Base-by-base conservation (phyloP, 92 coral and sea anemone species). In the Hydrozoanthus gracilis region DNA sequence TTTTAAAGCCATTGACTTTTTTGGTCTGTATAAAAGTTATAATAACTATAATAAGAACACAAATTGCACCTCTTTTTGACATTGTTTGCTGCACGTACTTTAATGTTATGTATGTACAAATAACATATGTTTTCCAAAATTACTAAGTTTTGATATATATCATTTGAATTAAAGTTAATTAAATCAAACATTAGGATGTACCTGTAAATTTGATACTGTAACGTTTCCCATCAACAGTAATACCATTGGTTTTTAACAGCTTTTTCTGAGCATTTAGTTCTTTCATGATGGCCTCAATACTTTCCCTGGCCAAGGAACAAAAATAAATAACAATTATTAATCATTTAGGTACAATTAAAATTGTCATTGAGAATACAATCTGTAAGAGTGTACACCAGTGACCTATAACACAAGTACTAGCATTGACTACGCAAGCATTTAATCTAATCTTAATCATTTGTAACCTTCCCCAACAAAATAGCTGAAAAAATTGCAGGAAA, bases 211-310 rank as follows among this genome's bases (percentile, higher is more conserved):
- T 68, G 73, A 68, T 68, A 6, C 3, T 68, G 12, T 68, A 68
- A 68, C 39, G 73, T 68, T 13, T 68, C 4, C 73, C 73, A 68
- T 68, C 73, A 9, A 68, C 73, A 7, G 45, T 68, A 68, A 68
- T 68, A 27, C 73, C 73, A 20, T 3, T 2, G 20, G 73, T 6
- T 68, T 68, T 68, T 18, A 68, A 47, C 7, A 68, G 7, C 73
- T 68, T 20, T 7, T 68, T 68, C 73, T 68, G 73, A 68, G 73
- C 73, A 68, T 68, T 68, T 5, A 68, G 73, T 68, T 68, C 73
- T 68, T 14, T 45, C 73, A 68, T 68, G 45, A 68, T 68, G 11
- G 12, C 10, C 48, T 68, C 73, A 68, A 68, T 68, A 7, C 73
- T 68, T 68, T 68, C 46, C 73, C 73, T 67, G 35, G 13, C 12